These are phyloP conservation scores for Tragelaphus buxtoni DNA, from an alignment of 2,113 vertebrate species.

Conservation along the genomic window DNA sequence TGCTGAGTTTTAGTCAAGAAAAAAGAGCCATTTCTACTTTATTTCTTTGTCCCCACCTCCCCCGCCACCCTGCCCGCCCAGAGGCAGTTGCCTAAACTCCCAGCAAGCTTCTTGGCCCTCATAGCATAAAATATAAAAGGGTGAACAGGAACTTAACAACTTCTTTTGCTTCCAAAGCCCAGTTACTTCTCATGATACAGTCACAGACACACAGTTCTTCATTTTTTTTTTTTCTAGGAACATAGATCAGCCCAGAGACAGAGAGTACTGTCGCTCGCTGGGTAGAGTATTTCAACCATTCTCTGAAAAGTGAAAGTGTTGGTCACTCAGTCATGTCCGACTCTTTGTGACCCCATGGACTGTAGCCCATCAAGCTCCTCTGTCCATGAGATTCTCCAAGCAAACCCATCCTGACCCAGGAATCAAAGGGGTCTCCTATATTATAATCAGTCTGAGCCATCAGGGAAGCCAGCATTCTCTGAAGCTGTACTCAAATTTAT, in stretches of 20 bases:
- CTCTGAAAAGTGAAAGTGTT: not conserved
- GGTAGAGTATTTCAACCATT: not conserved
- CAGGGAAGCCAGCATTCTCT: not conserved
- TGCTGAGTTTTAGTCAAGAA: not conserved
- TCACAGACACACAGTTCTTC: not conserved
- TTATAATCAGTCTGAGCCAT: not conserved
- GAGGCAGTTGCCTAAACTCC: not conserved
- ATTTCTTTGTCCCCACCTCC: not conserved
- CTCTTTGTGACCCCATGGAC: not conserved
- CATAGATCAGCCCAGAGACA: not conserved
- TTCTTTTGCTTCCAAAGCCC: not conserved
- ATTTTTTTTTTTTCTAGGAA: not conserved
- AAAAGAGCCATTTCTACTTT: not conserved
- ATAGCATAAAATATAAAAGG: not conserved
- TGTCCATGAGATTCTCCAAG: not conserved
- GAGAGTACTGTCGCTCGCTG: not conserved
- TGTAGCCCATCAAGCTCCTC: not conserved
- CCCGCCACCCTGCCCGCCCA: not conserved
- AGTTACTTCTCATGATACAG: not conserved
- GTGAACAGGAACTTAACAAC: not conserved
- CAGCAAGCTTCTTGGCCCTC: not conserved
- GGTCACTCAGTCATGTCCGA: not conserved
- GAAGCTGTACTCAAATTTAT: not conserved
- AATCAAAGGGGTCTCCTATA: not conserved
- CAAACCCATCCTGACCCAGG: not conserved